These are phyloP conservation scores for Xenopus petersii DNA, from an alignment of 2,797 vertebrate species.

Conservation along the genomic window DNA sequence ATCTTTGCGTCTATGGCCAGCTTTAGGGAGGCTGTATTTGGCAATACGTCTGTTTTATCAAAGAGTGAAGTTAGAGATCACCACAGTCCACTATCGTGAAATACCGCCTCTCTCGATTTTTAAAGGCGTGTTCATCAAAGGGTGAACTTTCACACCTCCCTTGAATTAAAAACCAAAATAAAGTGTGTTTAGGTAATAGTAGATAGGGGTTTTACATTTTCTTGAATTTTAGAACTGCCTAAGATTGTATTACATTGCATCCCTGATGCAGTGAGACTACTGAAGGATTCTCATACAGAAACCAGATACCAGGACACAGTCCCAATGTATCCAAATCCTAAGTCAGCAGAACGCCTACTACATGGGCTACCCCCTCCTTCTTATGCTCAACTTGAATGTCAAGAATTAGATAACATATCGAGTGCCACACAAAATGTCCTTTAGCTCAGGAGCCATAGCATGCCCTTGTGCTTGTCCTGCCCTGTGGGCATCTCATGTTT, in stretches of 20 bases:
- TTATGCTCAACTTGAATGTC: not conserved
- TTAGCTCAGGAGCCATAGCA: not conserved
- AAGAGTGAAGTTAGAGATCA: too few species aligned
- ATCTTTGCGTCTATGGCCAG: too few species aligned
- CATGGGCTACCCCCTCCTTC: slow-evolving; percentile 48
- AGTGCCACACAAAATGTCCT: slow-evolving; percentile 32
- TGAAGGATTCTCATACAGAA: not conserved
- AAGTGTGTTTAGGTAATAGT: too few species aligned
- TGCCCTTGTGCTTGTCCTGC: not conserved
- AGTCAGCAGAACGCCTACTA: slow-evolving; percentile 56
- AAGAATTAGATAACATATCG: not conserved
- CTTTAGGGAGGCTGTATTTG: too few species aligned
- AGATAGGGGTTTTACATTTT: not conserved
- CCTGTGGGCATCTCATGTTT: not conserved
- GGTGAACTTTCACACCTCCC: too few species aligned
- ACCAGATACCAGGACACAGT: not conserved
- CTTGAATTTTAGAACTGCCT: not conserved
- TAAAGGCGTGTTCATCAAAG: too few species aligned
- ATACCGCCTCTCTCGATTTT: too few species aligned
- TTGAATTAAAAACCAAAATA: too few species aligned
- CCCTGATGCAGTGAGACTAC: not conserved
- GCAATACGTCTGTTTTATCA: too few species aligned
- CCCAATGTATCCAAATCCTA: not conserved
- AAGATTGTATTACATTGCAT: not conserved
- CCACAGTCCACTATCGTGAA: too few species aligned